Base-by-base conservation (phyloP, 1,140 invertebrate species). In the Drosophila azteca region DNA sequence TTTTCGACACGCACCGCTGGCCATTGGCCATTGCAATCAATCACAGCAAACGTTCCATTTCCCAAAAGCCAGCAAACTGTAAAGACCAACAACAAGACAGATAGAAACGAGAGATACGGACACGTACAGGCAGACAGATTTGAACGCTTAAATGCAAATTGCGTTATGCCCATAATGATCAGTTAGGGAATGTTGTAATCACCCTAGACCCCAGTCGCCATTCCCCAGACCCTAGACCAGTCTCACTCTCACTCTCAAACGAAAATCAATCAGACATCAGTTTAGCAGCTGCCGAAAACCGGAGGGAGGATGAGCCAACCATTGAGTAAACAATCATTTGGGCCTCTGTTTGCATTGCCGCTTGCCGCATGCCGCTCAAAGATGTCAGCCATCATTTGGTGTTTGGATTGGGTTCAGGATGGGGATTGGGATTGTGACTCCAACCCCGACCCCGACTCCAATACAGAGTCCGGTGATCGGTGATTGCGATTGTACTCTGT, bases 161-260 rank as follows among this genome's bases (percentile, higher is more conserved):
- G 79, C 79, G 79, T 79, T 82, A 83, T 73, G 75, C 17, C 53
- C 72, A 81, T 80, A 83, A 83, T 83, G 79, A 83, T 83, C 79
- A 69, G 71, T 83, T 70, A 78, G 67, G 55, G 60, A 75, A 71
- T 84, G 77, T 84, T 85, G 80, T 73, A 84, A 84, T 80, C 31
- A 31, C 63, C 26, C 45, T 29, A 31, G 26, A 29, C 26, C 48
- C 31, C 31, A 29, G 26, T 45, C 29, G 61, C 48, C 22, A 57
- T 20, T 41, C 8, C 49, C 17, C 31, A 64, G 53, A 44, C 17
- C 26, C 39, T 29, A 59, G 44, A 31, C 3, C 64, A 4, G 11
- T 39, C 35, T 0, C 35, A 39, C 3, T 35, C 2, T 7, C 31
- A 9, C 31, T 35, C 39, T 50, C 29, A 24, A 22, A 31, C 41